phyloP scores from a whole-genome alignment of 2,797 vertebrate species.

The Megalops cyprinoides region DNA sequence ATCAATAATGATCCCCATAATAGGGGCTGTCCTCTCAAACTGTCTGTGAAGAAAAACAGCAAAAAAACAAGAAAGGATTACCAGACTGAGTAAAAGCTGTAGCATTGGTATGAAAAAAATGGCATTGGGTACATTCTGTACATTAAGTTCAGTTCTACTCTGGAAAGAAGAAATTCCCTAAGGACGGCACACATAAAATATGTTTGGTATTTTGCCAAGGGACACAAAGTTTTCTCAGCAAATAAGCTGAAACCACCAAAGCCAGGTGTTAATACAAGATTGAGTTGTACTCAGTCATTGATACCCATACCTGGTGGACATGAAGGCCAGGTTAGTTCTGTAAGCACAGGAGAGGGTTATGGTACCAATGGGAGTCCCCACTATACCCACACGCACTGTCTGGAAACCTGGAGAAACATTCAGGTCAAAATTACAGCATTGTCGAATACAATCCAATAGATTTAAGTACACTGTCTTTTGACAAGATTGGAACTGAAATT shows the following conservation, averaged over 20 bases:
- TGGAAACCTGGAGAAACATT: slow-evolving; percentile 83
- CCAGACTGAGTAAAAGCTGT: background rate
- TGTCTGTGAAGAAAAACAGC: slow-evolving; percentile 77
- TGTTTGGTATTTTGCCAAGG: background rate
- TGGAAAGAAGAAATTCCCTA: too few species aligned
- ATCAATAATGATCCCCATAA: slow-evolving; percentile 99
- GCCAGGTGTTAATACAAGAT: background rate
- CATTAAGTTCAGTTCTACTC: too few species aligned
- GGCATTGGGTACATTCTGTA: too few species aligned
- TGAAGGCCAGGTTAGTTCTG: slow-evolving; percentile 96
- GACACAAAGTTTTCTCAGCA: background rate
- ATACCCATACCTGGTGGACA: slow-evolving; percentile 89
- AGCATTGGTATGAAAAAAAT: background rate
- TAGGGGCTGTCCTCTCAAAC: slow-evolving; percentile 92
- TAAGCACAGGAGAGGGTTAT: slow-evolving; percentile 96
- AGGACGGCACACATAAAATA: too few species aligned
- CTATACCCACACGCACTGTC: slow-evolving; percentile 92
- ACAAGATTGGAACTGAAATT: too few species aligned
- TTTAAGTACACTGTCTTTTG: too few species aligned
- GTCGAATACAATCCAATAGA: background rate
- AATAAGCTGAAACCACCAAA: background rate
- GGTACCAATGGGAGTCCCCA: slow-evolving; percentile 95
- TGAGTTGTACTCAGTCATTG: background rate
- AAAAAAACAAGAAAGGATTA: background rate
- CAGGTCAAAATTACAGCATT: background rate